Base-by-base conservation (phyloP, 2,113 vertebrate genomes). In the Dipodomys spectabilis region DNA sequence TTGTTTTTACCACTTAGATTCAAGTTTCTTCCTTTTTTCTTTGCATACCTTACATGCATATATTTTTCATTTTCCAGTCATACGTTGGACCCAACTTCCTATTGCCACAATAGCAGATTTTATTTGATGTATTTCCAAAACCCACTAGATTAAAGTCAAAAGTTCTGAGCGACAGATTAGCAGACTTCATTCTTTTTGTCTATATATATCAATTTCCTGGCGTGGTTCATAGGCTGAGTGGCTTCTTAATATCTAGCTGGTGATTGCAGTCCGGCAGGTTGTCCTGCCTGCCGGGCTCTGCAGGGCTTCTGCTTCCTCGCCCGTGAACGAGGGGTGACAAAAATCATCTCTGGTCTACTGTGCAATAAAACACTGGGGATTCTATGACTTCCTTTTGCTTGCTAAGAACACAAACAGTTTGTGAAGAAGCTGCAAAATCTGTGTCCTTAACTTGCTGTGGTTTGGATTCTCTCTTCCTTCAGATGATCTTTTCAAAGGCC, bases 391-490 rank as follows among this genome's bases (percentile, higher is more conserved):
- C 35, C 44, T 84, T 77, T 71, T 74, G 12, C 80, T 72, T 16
- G 53, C 32, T 20, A 82, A 64, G 79, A 65, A 68, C 23, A 94
- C 32, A 64, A 67, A 77, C 15, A 57, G 8, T 69, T 79, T 10
- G 18, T 9, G 49, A n/a, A 25, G 53, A 90, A 28, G 30, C 57
- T 32, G 5, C 16, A 22, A 64, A 75, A 62, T 62, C 22, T 49
- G 73, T 69, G 60, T 8, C 30, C n/a, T n/a, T 7, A 5, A 35
- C 8, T 77, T 57, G 30, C 27, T 53, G 2, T 0, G 39, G 45
- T 83, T 45, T 72, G 68, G 60, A 57, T 57, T 57, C 71, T 85
- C 68, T 91, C 73, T 83, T 62, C 67, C 86, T 90, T 65, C 64
- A 60, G 45, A 57, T 88, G 60, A 53, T 32, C 30, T 13, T 87